Base-by-base conservation (phyloP, 2,888 invertebrate species). In the Anthrax anthrax region DNA sequence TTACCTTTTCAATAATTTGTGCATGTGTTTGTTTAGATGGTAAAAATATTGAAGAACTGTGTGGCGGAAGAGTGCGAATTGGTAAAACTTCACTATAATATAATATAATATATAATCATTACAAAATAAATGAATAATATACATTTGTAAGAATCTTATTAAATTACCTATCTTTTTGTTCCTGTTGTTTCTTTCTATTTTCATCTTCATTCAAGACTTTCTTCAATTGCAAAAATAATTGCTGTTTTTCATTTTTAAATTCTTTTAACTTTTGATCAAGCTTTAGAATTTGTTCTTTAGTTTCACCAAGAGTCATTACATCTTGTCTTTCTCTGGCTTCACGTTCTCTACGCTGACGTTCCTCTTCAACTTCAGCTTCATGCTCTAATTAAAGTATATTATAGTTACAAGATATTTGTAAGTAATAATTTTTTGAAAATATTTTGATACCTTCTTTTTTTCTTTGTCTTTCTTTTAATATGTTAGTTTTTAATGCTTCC, bases 171-270 rank as follows among this genome's bases (percentile, higher is more conserved):
- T 57, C 56, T 18, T 56, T 55, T 40, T 67, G 64, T 46, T 67
- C 63, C 46, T 66, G 79, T 53, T 82, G 75, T 53, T 84, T 74
- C 56, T 89, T 80, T 52, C 90, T 77, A 50, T 81, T 82, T 61
- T 92, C 92, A 69, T 94, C 94, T 60, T 94, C 94, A 63, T 92
- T 88, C 0, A 95, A 71, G n/a, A 95, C 91, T 70, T 92, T 92
- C 63, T 95, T 95, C 13, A 95, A 69, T 60, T 91, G 88, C 61
- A 90, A 76, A 63, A 95, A 94, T 46, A 95, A 64, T 56, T 91
- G 87, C 63, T 94, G 92, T 60, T 95, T 95, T 57, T 94, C 90
- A 57, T 88, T 85, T 59, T 86, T 88, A 18, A 94, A 69, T 50
- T 82, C 77, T 46, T 82, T 78, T 17, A 95, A 67, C 57, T 85